Evolutionary conservation across 92 coral and sea anemone species (phyloP).

Genomic region (Phenganax stokvisi): DNA sequence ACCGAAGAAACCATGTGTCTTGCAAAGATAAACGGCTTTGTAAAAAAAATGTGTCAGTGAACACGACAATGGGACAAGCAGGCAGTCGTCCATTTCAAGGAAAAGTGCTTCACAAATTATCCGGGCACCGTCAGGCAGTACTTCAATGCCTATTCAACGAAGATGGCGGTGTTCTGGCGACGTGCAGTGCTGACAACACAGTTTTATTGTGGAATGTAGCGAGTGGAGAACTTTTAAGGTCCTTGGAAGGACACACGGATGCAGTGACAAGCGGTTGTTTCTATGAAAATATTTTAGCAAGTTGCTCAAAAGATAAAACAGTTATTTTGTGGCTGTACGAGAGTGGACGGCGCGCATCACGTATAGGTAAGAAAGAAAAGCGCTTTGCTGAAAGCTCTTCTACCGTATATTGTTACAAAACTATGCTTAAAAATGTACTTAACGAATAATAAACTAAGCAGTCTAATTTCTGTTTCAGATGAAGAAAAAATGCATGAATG

Average conservation of each 20-base stretch:
- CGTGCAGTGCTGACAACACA: slow-evolving; percentile 71
- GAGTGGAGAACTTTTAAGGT: slow-evolving; percentile 59
- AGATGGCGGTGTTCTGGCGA: slow-evolving; percentile 70
- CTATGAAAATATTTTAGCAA: slow-evolving; percentile 53
- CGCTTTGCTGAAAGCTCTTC: no score
- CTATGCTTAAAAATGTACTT: no score
- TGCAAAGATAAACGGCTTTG: background rate
- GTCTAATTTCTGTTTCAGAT: no score
- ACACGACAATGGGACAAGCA: slow-evolving; percentile 52
- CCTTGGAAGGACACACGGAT: slow-evolving; percentile 62
- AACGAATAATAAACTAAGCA: no score
- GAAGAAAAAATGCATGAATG: no score
- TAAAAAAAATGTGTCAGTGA: background rate
- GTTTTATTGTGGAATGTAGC: slow-evolving; percentile 68
- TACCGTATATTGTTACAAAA: no score
- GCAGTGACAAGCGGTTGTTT: slow-evolving; percentile 74
- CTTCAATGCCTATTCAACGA: slow-evolving; percentile 66
- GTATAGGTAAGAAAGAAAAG: slow-evolving; percentile 62
- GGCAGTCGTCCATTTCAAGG: slow-evolving; percentile 63
- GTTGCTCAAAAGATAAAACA: slow-evolving; percentile 66
- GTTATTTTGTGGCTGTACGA: slow-evolving; percentile 81
- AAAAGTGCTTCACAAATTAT: slow-evolving; percentile 46
- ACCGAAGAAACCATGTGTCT: background rate
- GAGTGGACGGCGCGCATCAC: slow-evolving; percentile 72
- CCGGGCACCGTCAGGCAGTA: slow-evolving; percentile 65